These are phyloP conservation scores for Apteryx owenii DNA, from an alignment of 2,113 vertebrate species.

Conservation along the genomic window DNA sequence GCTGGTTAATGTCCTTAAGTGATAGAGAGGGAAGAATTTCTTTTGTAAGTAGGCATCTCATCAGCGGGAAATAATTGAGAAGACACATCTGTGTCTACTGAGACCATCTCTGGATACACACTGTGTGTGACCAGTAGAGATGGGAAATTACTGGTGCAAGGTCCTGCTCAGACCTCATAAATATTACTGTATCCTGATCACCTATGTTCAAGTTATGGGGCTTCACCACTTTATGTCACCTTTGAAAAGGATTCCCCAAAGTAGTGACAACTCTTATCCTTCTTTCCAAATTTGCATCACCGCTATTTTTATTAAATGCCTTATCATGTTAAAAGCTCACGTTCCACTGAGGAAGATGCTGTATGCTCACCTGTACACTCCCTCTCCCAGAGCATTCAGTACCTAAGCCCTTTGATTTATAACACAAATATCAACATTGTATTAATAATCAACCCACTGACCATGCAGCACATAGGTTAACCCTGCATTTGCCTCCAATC, in stretches of 20 bases:
- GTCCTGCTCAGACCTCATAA: neutral
- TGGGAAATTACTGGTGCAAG: neutral
- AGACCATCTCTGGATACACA: neutral
- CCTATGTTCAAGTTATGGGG: rapidly evolving
- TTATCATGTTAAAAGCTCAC: neutral
- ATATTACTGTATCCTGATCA: neutral
- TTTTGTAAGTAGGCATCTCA: neutral
- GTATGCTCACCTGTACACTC: neutral
- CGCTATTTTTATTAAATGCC: neutral
- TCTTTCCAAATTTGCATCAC: neutral
- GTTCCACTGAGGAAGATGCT: neutral
- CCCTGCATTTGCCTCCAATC: neutral
- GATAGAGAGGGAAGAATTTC: neutral
- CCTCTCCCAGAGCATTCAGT: neutral
- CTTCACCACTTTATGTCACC: rapidly evolving
- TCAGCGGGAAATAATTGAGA: neutral
- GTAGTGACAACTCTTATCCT: neutral
- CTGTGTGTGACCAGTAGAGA: rapidly evolving
- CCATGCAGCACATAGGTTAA: neutral
- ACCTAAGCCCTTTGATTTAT: neutral
- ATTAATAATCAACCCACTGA: neutral
- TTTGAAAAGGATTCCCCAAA: neutral
- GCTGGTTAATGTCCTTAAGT: neutral
- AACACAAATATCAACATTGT: neutral
- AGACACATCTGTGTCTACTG: neutral